Conservation (phyloP, 2,113 vertebrate genomes). For the Stigmatopora argus region DNA sequence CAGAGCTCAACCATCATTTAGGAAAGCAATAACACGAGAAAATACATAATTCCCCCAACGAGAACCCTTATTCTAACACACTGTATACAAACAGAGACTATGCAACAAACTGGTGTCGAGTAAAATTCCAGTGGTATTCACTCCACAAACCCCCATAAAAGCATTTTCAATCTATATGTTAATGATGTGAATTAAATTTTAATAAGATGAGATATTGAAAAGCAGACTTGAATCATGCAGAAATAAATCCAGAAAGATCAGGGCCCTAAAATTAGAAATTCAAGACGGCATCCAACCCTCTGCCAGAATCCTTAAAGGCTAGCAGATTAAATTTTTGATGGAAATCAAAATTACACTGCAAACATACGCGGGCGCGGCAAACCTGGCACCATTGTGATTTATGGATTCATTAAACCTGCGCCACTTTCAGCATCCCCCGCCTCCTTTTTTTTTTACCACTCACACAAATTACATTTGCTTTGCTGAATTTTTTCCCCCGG, state of each 20-base stretch:
- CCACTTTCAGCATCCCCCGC: slow-evolving; percentile 61
- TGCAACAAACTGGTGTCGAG: slow-evolving; percentile 66
- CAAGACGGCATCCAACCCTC: slow-evolving; percentile 87
- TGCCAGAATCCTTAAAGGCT: slow-evolving; percentile 88
- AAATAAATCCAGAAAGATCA: slow-evolving; percentile 99
- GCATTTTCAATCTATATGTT: slow-evolving; percentile 99
- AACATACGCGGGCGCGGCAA: slow-evolving; percentile 77
- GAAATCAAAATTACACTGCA: slow-evolving; percentile 89
- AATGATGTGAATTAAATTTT: slow-evolving; percentile 99
- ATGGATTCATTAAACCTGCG: slow-evolving; percentile 91
- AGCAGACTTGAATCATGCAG: slow-evolving; percentile 98
- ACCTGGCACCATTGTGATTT: slow-evolving; percentile 90
- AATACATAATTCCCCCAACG: slow-evolving; percentile 52
- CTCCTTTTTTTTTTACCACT: slow-evolving; percentile 59
- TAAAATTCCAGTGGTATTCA: slow-evolving; percentile 73
- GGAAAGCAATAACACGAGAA: slow-evolving; percentile 70
- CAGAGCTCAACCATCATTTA: slow-evolving; percentile 59
- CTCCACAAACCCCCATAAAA: slow-evolving; percentile 73
- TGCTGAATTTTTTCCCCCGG: slow-evolving; percentile 63
- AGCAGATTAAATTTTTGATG: slow-evolving; percentile 90
- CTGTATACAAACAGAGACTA: slow-evolving; percentile 46
- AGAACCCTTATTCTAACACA: slow-evolving; percentile 20
- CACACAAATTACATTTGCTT: slow-evolving; percentile 87
- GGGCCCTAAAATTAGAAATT: slow-evolving; percentile 98
- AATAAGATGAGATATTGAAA: slow-evolving; percentile 99